Base-by-base conservation (phyloP, 2,888 invertebrate genomes). In the Ormyrus rosae region DNA sequence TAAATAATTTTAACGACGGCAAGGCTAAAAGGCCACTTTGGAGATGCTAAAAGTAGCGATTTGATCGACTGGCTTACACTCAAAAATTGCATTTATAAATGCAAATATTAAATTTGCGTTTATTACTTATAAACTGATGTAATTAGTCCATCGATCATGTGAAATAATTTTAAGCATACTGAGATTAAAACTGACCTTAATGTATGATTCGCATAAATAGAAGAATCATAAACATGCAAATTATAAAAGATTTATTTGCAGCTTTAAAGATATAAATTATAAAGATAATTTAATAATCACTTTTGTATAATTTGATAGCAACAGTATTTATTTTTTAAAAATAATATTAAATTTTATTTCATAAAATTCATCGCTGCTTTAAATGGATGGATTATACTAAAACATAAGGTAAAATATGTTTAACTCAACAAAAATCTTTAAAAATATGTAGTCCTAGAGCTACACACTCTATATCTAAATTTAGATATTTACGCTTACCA, bases 401-500 rank as follows among this genome's bases (percentile, higher is more conserved):
- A 82, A 78, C 56, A 69, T 76, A 74, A 76, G 77, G 67, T 83
- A 79, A 81, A 81, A 81, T 82, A 82, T 72, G 9, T 76, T 78
- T 82, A 71, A 76, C 68, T 81, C 80, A 84, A 85, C 84, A 83
- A 83, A 84, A 84, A 83, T 83, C 76, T 81, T 82, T 78, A 84
- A 83, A 84, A 83, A 84, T 84, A 84, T 85, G 85, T 86, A 86
- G 84, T 84, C 84, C 85, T 89, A 88, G 78, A 85, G 86, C 86
- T 89, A 89, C 86, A 85, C 83, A 88, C 86, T 86, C 86, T 90
- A 90, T 83, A 86, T 85, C 87, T 90, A 90, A 87, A 88, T 90
- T 90, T 90, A 90, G 90, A 90, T 89, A 90, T 88, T 88, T 89
- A 90, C 90, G 90, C 89, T 88, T 87, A 88, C 89, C 90, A 89